Conservation (phyloP, 1,140 invertebrate genomes). For the Lepidurus packardi region DNA sequence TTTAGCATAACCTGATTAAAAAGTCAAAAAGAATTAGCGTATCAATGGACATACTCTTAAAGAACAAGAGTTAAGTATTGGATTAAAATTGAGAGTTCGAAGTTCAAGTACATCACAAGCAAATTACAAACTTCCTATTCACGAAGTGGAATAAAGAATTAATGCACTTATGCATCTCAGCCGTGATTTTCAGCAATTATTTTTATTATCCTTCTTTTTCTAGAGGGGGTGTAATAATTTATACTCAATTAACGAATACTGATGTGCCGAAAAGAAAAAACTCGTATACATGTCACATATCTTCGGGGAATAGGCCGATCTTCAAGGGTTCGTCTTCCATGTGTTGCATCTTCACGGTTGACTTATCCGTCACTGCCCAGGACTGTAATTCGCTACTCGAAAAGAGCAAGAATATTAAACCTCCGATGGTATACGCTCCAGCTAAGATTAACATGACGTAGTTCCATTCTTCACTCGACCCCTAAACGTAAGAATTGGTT, state of each 20-base stretch:
- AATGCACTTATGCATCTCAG: no score
- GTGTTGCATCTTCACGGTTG: background rate
- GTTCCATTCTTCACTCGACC: slow-evolving; percentile 42
- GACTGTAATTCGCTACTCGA: slow-evolving; percentile 44
- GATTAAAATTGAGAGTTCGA: no score
- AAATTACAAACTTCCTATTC: no score
- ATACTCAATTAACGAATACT: background rate
- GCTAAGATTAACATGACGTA: slow-evolving; percentile 41
- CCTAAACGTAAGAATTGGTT: slow-evolving; percentile 35
- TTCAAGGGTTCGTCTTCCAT: background rate
- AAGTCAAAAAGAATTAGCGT: no score
- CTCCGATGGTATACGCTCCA: slow-evolving; percentile 42
- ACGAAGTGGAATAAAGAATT: no score
- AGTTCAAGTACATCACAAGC: no score
- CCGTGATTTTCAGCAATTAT: no score
- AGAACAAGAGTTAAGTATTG: no score
- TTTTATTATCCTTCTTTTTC: no score
- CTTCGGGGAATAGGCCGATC: background rate
- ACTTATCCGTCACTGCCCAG: slow-evolving; percentile 39
- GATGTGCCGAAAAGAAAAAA: background rate
- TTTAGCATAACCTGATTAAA: no score
- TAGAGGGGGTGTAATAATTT: background rate
- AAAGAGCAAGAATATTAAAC: slow-evolving; percentile 45
- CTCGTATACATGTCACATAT: background rate
- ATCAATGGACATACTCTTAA: no score